phyloP scores from a whole-genome alignment of 2,797 vertebrate genomes.

The Arrhamphus sclerolepis region DNA sequence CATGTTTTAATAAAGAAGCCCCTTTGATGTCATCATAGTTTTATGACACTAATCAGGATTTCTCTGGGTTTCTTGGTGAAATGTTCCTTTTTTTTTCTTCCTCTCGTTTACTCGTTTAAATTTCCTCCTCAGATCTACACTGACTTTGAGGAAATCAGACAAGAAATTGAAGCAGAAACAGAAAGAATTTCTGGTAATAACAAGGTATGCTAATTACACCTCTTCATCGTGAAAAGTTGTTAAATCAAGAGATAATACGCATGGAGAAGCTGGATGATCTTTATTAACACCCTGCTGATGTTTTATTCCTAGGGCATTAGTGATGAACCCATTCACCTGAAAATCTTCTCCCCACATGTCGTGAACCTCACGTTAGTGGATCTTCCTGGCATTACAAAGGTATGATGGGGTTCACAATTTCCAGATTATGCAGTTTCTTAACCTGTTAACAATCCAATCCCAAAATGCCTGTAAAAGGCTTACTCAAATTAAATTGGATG shows the following conservation, averaged over 20 bases:
- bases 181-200: slow-evolving; percentile 96
- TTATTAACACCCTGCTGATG: not conserved
- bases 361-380: slow-evolving; percentile 97
- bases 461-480: too few relatives aligned
- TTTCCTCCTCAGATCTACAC: slow-evolving; percentile 85
- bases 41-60: slow-evolving; percentile 10
- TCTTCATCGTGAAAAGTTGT: not conserved
- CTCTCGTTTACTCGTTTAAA: not conserved
- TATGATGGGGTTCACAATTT: slow-evolving; percentile 50
- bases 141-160: slow-evolving; percentile 96
- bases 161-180: slow-evolving; percentile 96
- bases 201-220: slow-evolving; percentile 81
- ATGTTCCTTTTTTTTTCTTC: not conserved
- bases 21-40: slow-evolving; percentile 9
- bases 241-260: not conserved
- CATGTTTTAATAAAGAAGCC: slow-evolving; percentile 27
- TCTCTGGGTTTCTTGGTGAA: slow-evolving; percentile 1
- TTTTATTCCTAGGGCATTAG: slow-evolving; percentile 87
- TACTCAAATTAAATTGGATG: too few relatives aligned
- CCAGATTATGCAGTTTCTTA: not conserved
- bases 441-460: too few relatives aligned
- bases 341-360: slow-evolving; percentile 95
- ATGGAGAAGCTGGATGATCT: not conserved
- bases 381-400: slow-evolving; percentile 98
- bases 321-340: slow-evolving; percentile 95